Conservation (phyloP, 2,888 invertebrate genomes). For the Diloba caeruleocephala region DNA sequence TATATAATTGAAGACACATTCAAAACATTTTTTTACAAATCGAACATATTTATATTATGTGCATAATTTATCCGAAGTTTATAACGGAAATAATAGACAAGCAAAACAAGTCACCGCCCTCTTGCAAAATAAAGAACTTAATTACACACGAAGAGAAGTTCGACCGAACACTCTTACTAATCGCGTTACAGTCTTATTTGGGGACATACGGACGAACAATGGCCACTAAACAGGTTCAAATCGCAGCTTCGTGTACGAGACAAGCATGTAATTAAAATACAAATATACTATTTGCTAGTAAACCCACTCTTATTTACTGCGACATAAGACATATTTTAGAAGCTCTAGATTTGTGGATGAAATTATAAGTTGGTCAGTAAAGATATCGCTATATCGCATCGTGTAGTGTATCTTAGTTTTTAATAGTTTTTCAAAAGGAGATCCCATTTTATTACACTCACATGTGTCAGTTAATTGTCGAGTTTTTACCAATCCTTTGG, state of each 20-base stretch:
- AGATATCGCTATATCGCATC: conserved; percentile 46
- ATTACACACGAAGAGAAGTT: conserved; percentile 40
- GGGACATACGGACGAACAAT: conserved; percentile 71
- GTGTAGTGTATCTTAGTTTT: conserved; percentile 48
- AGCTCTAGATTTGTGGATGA: conserved; percentile 11
- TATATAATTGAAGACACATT: conserved; percentile 28
- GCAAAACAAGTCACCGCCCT: conserved; percentile 6
- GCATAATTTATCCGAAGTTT: conserved; percentile 36
- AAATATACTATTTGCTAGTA: conserved; percentile 45
- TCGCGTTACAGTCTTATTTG: conserved; percentile 66
- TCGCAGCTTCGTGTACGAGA: conserved; percentile 78
- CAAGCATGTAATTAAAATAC: conserved; percentile 77
- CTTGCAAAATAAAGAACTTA: conserved; percentile 38
- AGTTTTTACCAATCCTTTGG: conserved; percentile 48
- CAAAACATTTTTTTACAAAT: conserved; percentile 31
- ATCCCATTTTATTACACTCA: conserved; percentile 55
- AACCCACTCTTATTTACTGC: conserved; percentile 21
- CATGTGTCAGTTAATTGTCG: conserved; percentile 57
- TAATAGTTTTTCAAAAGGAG: conserved; percentile 52
- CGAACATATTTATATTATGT: conserved; percentile 31
- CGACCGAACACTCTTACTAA: conserved; percentile 59
- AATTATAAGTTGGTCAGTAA: conserved; percentile 39
- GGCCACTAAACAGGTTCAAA: conserved; percentile 83
- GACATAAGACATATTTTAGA: conserved; percentile 39
- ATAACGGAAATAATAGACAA: conserved; percentile 19